Percentiles rank a stretch among this genome's conserved stretches.
These are phyloP conservation scores for Nibea coibor DNA, from an alignment of 2,113 vertebrate species.

Conservation along the genomic window DNA sequence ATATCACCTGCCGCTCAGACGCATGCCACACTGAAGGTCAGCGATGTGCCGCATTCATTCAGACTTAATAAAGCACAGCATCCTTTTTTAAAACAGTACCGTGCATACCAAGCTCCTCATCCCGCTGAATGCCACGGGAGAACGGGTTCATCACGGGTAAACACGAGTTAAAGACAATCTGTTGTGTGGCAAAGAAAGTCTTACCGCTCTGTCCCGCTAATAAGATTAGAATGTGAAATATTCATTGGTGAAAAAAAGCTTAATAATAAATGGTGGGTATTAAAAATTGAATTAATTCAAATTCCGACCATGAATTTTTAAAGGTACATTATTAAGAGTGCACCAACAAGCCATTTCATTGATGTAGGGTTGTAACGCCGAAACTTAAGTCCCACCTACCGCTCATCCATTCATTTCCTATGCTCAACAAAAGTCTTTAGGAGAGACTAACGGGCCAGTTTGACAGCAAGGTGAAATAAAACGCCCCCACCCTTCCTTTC, in stretches of 20 bases:
- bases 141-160: conserved; percentile 40
- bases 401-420: conserved; percentile 31
- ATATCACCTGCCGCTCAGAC: conserved; percentile 1
- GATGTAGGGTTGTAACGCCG: conserved; percentile 45
- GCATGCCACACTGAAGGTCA: conserved; percentile 5
- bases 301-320: conserved; percentile 77
- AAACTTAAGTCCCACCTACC: conserved; percentile 47
- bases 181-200: conserved; percentile 62
- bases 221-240: conserved; percentile 80
- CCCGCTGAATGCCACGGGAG: not conserved
- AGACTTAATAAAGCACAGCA: conserved; percentile 31
- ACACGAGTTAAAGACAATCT: conserved; percentile 55
- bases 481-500: conserved; percentile 14
- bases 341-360: conserved; percentile 74
- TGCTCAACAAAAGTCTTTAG: conserved; percentile 42
- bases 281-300: conserved; percentile 80
- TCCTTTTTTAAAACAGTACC: not conserved
- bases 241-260: conserved; percentile 71
- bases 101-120: conserved; percentile 4
- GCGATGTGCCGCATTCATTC: not conserved
- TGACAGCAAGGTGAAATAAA: conserved; percentile 68
- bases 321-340: conserved; percentile 74
- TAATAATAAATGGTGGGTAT: conserved; percentile 82
- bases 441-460: conserved; percentile 57
- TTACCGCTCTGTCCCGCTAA: conserved; percentile 65